A percentile compares a stretch with the other conserved stretches of the same genome.
Conservation (phyloP, 2,888 invertebrate species). For the Trachelus iudaicus region DNA sequence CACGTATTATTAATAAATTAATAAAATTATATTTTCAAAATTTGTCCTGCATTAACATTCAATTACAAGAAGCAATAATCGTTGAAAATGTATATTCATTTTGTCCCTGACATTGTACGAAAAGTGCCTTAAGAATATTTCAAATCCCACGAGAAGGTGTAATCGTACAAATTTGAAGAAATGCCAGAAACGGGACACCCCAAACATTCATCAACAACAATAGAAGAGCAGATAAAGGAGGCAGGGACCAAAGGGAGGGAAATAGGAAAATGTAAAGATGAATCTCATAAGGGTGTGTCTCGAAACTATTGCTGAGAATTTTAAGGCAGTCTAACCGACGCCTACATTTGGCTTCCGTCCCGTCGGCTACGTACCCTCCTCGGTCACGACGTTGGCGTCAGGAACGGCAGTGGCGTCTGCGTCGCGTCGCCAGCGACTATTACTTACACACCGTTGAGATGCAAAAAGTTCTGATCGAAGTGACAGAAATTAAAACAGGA, state of each 20-base stretch:
- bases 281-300: background rate
- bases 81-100: too few relatives aligned
- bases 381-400: too few relatives aligned
- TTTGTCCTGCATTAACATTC: too few relatives aligned
- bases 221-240: slow-evolving; percentile 15
- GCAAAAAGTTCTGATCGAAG: slow-evolving; percentile 50
- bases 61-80: too few relatives aligned
- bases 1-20: too few relatives aligned
- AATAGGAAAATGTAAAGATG: slow-evolving; percentile 5
- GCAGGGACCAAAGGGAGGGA: slow-evolving; percentile 10
- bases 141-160: too few relatives aligned
- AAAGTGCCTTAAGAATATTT: too few relatives aligned
- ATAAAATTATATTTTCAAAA: too few relatives aligned
- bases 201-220: slow-evolving; percentile 4
- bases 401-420: background rate
- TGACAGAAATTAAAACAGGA: slow-evolving; percentile 48
- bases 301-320: slow-evolving; percentile 9
- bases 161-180: too few relatives aligned
- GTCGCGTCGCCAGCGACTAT: slow-evolving; percentile 21
- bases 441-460: slow-evolving; percentile 44
- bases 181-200: too few relatives aligned
- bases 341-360: slow-evolving; percentile 18
- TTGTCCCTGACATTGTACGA: too few relatives aligned
- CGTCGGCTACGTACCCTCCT: slow-evolving; percentile 7
- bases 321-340: slow-evolving; percentile 13